phyloP scores from a whole-genome alignment of 2,113 vertebrate species.

The Barbus barbus region DNA sequence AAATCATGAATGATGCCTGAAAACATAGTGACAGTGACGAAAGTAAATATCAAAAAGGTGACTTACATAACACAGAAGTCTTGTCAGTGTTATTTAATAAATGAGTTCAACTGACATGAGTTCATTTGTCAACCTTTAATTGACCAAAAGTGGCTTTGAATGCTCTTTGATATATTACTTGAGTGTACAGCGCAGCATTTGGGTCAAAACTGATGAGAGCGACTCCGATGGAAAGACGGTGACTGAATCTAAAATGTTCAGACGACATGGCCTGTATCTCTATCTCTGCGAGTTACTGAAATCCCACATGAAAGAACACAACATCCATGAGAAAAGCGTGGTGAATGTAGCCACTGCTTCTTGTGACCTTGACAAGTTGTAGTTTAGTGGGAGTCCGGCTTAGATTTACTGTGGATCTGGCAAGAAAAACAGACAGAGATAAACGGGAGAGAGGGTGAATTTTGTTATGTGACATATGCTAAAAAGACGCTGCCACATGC shows the following conservation, averaged over 20 bases:
- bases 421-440: conserved; percentile 6
- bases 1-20: background rate
- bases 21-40: background rate
- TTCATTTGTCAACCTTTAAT: conserved; percentile 18
- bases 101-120: background rate
- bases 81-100: conserved; percentile 10
- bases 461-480: background rate
- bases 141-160: conserved; percentile 18
- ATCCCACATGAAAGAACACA: background rate
- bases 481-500: conserved; percentile 18
- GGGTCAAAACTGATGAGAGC: conserved; percentile 8
- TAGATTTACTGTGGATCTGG: conserved; percentile 41
- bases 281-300: background rate
- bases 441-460: background rate
- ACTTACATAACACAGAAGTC: background rate
- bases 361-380: conserved; percentile 46
- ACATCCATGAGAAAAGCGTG: background rate
- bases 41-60: conserved; percentile 7
- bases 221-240: background rate
- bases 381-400: conserved; percentile 43
- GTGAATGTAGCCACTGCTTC: background rate
- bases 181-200: conserved; percentile 1
- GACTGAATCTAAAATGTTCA: conserved; percentile 10
- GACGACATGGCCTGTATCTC: background rate
- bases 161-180: conserved; percentile 10